These are phyloP conservation scores for Dolichallabes microphthalmus DNA, from an alignment of 2,113 vertebrate species.

Conservation along the genomic window DNA sequence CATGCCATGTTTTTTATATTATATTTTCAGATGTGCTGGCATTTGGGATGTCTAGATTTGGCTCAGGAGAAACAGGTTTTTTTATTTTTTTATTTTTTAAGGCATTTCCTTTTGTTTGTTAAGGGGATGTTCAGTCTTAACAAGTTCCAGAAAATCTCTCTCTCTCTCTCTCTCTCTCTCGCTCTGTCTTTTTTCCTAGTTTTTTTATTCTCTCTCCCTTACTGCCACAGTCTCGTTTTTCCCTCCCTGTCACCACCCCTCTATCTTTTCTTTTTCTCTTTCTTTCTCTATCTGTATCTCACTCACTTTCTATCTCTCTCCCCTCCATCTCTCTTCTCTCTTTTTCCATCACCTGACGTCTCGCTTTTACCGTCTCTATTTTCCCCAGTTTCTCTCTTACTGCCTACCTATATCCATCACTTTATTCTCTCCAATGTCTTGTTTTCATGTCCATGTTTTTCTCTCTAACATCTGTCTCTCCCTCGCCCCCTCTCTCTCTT, in stretches of 20 bases:
- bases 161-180: not conserved
- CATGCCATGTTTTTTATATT: conserved; percentile 40
- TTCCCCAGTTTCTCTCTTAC: not conserved
- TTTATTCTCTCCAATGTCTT: not conserved
- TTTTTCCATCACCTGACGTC: not conserved
- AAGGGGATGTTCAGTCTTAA: conserved; percentile 8
- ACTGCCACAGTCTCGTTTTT: not conserved
- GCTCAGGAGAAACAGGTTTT: conserved; percentile 6
- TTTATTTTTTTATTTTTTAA: not conserved
- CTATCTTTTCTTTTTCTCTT: not conserved
- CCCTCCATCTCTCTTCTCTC: not conserved
- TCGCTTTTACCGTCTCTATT: not conserved
- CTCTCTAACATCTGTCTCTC: not conserved
- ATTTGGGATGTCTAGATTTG: conserved; percentile 44
- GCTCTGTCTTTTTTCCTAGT: not conserved
- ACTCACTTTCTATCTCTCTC: not conserved
- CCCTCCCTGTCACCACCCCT: not conserved
- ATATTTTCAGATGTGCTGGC: conserved; percentile 43
- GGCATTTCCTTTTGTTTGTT: conserved; percentile 38
- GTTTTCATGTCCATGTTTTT: not conserved
- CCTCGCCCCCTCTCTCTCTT: not conserved
- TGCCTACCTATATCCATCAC: not conserved
- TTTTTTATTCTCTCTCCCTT: not conserved
- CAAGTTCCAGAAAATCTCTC: conserved; percentile 11
- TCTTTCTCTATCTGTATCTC: not conserved